Conservation (phyloP, 2,797 vertebrate genomes). For the Spondyliosoma cantharus region DNA sequence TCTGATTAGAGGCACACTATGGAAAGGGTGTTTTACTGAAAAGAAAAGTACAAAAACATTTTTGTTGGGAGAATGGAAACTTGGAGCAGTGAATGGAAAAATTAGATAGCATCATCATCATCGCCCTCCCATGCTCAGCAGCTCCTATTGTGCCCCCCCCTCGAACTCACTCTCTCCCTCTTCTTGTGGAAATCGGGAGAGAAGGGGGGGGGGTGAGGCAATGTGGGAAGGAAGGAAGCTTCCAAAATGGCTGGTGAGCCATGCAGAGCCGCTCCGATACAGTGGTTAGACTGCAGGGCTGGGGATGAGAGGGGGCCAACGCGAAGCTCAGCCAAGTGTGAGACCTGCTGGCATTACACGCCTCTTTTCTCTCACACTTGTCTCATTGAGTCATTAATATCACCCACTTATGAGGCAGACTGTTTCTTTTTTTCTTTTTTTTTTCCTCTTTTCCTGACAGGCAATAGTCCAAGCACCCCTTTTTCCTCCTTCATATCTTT, state of each 20-base stretch:
- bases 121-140: slow-evolving; percentile 11
- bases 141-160: slow-evolving; percentile 4
- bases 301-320: slow-evolving; percentile 41
- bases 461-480: background rate
- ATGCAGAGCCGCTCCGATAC: slow-evolving; percentile 33
- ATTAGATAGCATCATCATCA: slow-evolving; percentile 54
- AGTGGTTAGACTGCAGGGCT: slow-evolving; percentile 45
- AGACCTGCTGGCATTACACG: slow-evolving; percentile 60
- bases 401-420: slow-evolving; percentile 54
- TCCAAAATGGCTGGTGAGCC: slow-evolving; percentile 61
- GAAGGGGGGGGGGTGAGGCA: background rate
- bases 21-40: slow-evolving; percentile 10
- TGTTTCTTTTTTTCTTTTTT: slow-evolving; percentile 40
- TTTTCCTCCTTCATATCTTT: background rate
- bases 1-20: background rate
- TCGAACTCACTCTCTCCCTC: background rate
- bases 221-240: slow-evolving; percentile 43
- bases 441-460: slow-evolving; percentile 42
- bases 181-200: slow-evolving; percentile 43
- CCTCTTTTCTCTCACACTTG: slow-evolving; percentile 50
- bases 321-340: slow-evolving; percentile 67
- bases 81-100: slow-evolving; percentile 65
- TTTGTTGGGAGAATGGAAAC: slow-evolving; percentile 52
- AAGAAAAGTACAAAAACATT: slow-evolving; percentile 2
- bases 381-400: slow-evolving; percentile 65